Percentiles rank a stretch among this genome's conserved stretches.
Conservation (phyloP, 2,113 vertebrate species). For the Alligator sinensis region DNA sequence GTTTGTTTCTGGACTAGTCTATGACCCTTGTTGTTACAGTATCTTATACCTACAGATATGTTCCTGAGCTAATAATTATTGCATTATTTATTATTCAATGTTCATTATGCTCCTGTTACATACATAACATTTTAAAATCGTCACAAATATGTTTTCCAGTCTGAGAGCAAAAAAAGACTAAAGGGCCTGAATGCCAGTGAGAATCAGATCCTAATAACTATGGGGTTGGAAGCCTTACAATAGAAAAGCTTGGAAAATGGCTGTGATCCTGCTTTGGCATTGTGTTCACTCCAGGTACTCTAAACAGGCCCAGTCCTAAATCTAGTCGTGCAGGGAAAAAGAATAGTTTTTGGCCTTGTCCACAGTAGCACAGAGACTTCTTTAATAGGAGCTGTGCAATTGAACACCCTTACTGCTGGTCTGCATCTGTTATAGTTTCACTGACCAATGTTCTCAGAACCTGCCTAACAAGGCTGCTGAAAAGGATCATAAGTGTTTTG, state of each 20-base stretch:
- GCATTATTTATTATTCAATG: not conserved
- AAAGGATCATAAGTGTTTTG: not conserved
- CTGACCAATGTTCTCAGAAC: rapidly evolving
- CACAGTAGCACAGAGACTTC: not conserved
- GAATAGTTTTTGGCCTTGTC: not conserved
- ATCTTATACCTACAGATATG: not conserved
- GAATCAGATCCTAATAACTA: conserved; percentile 46
- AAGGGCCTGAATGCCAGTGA: not conserved
- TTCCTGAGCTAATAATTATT: not conserved
- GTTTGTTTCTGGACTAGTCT: not conserved
- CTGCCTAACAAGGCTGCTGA: not conserved
- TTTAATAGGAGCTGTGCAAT: not conserved
- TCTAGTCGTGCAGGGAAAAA: not conserved
- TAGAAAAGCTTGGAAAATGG: conserved; percentile 21
- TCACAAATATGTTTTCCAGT: not conserved
- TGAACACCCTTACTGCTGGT: not conserved
- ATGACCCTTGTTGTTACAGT: not conserved
- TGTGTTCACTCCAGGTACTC: not conserved
- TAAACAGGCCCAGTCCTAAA: not conserved
- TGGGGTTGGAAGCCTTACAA: not conserved
- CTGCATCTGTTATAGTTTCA: not conserved
- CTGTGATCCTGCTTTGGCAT: not conserved
- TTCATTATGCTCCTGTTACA: not conserved
- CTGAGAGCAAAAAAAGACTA: conserved; percentile 37
- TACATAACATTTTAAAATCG: not conserved